A percentile compares a stretch with the other conserved stretches of the same genome.
Evolutionary conservation across 2,888 invertebrate species (phyloP).

Genomic region (Hydrotaea cyrtoneurina): DNA sequence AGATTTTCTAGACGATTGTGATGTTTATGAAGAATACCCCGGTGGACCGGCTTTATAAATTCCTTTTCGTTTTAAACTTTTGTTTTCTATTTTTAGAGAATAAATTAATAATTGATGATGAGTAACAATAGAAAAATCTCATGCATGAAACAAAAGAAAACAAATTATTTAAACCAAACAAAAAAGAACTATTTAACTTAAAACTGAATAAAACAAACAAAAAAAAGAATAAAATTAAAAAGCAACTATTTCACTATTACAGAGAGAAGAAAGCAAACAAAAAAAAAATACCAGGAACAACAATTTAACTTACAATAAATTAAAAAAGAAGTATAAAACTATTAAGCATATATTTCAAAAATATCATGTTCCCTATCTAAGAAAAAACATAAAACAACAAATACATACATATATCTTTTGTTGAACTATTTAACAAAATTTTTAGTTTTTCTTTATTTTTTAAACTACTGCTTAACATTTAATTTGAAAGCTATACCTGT

Average conservation of each 20-base stretch:
- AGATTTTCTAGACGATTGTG: conserved; percentile 75
- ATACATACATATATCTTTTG: conserved; percentile 31
- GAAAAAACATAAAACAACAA: conserved; percentile 19
- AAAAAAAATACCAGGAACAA: conserved; percentile 24
- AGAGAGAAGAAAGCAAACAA: conserved; percentile 3
- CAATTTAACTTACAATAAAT: conserved; percentile 43
- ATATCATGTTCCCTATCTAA: conserved; percentile 57
- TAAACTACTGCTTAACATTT: neutral
- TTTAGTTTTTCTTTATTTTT: neutral
- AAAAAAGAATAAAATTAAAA: conserved; percentile 24
- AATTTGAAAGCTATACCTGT: neutral
- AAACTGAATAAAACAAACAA: conserved; percentile 28
- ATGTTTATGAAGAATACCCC: conserved; percentile 75
- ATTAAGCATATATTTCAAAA: conserved; percentile 58
- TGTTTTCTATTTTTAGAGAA: conserved; percentile 56
- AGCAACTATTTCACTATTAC: conserved; percentile 61
- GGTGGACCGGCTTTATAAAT: conserved; percentile 76
- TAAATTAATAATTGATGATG: conserved; percentile 50
- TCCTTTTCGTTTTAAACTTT: conserved; percentile 42
- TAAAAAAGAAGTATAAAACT: conserved; percentile 46
- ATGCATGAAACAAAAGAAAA: conserved; percentile 52
- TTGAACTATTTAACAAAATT: conserved; percentile 22
- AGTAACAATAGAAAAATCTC: conserved; percentile 30
- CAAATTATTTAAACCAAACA: conserved; percentile 69
- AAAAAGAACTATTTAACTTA: conserved; percentile 51